phyloP scores from a whole-genome alignment of 92 coral and sea anemone genomes.

The Nematostella vectensis region DNA sequence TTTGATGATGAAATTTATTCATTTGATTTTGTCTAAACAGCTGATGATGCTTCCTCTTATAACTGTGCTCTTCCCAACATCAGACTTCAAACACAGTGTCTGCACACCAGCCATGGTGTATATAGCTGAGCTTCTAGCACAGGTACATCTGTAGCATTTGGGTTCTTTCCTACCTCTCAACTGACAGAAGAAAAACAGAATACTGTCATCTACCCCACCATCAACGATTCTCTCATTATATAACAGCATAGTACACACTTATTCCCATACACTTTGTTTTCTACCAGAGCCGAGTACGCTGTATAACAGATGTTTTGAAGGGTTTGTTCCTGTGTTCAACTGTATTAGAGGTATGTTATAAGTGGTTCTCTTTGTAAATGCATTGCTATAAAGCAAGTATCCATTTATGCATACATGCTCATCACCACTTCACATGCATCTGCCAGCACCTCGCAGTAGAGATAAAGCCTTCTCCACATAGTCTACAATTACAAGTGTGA shows the following conservation, averaged over 20 bases:
- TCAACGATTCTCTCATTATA: not conserved
- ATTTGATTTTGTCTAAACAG: no score
- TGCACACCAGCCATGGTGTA: conserved; percentile 83
- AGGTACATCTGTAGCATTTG: no score
- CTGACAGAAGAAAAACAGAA: conserved; percentile 1
- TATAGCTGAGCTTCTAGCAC: conserved; percentile 70
- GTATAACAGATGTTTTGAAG: conserved; percentile 47
- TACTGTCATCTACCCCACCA: no score
- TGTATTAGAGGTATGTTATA: conserved; percentile 56
- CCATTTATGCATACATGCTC: no score
- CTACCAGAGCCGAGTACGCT: conserved; percentile 61
- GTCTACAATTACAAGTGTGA: no score
- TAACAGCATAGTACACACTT: not conserved
- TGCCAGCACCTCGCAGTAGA: no score
- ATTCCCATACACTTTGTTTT: not conserved
- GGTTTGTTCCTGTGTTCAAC: conserved; percentile 76
- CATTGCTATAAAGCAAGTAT: no score
- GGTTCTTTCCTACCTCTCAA: not conserved
- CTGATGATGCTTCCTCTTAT: conserved; percentile 63
- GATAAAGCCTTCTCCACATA: no score
- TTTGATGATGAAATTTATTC: no score
- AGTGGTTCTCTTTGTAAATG: no score
- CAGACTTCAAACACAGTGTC: conserved; percentile 81
- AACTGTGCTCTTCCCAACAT: conserved; percentile 78
- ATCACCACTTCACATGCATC: no score